Evolutionary conservation across 1,140 invertebrate species (phyloP).

Genomic region (Drosophila bifasciata): DNA sequence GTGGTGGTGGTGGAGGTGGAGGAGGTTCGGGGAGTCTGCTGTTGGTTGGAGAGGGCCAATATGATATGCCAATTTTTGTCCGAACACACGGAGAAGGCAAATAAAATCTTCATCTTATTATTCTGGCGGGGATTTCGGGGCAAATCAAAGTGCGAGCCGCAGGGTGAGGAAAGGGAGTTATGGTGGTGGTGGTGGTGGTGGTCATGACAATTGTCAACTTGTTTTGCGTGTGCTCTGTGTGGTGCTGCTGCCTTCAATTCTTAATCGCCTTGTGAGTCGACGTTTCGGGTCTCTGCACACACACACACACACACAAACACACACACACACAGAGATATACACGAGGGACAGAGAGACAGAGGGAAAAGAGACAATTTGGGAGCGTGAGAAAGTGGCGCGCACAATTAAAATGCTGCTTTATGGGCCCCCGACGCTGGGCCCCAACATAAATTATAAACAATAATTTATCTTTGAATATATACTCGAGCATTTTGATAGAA

Average conservation of each 20-base stretch:
- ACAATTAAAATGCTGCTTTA: slow-evolving; percentile 79
- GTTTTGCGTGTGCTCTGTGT: slow-evolving; percentile 47
- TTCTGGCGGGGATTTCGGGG: slow-evolving; percentile 72
- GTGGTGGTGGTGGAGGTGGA: slow-evolving; percentile 18
- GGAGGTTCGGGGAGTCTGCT: not conserved
- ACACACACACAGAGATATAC: not conserved
- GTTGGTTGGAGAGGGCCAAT: slow-evolving; percentile 8
- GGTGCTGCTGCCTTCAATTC: slow-evolving; percentile 75
- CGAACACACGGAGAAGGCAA: slow-evolving; percentile 49
- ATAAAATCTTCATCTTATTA: slow-evolving; percentile 81
- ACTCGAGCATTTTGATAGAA: slow-evolving; percentile 35
- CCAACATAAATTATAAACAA: slow-evolving; percentile 78
- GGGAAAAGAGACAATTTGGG: slow-evolving; percentile 58
- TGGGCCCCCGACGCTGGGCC: slow-evolving; percentile 66
- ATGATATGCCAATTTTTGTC: slow-evolving; percentile 74
- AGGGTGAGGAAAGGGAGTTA: slow-evolving; percentile 7
- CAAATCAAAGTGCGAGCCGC: slow-evolving; percentile 63
- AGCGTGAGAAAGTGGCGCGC: slow-evolving; percentile 78
- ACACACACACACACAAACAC: slow-evolving; percentile 12
- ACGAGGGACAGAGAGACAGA: not conserved
- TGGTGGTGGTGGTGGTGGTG: slow-evolving; percentile 38
- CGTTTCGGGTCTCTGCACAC: slow-evolving; percentile 49
- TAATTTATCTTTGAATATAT: slow-evolving; percentile 71
- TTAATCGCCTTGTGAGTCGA: slow-evolving; percentile 79
- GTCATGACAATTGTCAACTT: slow-evolving; percentile 81